Percentiles rank a stretch among this genome's conserved stretches.
Conservation (phyloP, 1,140 invertebrate species). For the Anastrepha ludens region DNA sequence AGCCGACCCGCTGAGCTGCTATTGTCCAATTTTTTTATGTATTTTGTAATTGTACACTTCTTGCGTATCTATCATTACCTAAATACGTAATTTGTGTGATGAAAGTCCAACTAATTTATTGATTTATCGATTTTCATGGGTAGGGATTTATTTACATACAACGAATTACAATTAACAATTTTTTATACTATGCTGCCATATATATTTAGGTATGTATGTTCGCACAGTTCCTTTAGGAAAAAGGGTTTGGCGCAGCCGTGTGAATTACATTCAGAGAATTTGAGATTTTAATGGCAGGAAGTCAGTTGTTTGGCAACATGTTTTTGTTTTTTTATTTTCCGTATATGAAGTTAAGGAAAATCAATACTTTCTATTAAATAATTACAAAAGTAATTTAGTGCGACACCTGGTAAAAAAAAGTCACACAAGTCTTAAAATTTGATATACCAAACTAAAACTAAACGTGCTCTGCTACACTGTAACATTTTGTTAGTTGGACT, state of each 20-base stretch:
- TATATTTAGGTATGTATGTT: too few species aligned
- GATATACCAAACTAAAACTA: too few species aligned
- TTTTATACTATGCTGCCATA: background rate
- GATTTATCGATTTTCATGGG: conserved; percentile 16
- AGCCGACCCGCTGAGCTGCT: conserved; percentile 26
- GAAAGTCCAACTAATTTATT: conserved; percentile 46
- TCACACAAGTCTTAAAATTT: too few species aligned
- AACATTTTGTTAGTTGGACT: too few species aligned
- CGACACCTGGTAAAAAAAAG: too few species aligned
- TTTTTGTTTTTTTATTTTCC: background rate
- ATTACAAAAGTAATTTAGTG: too few species aligned
- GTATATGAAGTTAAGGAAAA: too few species aligned
- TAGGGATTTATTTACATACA: conserved; percentile 31
- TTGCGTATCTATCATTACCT: background rate
- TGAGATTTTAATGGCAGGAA: conserved; percentile 46
- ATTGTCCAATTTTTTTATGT: conserved; percentile 1
- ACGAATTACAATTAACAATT: background rate
- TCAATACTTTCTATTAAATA: too few species aligned
- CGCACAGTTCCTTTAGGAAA: background rate
- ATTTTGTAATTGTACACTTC: conserved; percentile 31
- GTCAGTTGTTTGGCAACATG: background rate
- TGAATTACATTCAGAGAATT: background rate
- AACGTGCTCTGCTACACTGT: too few species aligned
- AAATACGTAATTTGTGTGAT: conserved; percentile 45
- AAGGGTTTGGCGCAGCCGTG: background rate